phyloP scores from a whole-genome alignment of 2,113 vertebrate species.

The Perca fluviatilis region DNA sequence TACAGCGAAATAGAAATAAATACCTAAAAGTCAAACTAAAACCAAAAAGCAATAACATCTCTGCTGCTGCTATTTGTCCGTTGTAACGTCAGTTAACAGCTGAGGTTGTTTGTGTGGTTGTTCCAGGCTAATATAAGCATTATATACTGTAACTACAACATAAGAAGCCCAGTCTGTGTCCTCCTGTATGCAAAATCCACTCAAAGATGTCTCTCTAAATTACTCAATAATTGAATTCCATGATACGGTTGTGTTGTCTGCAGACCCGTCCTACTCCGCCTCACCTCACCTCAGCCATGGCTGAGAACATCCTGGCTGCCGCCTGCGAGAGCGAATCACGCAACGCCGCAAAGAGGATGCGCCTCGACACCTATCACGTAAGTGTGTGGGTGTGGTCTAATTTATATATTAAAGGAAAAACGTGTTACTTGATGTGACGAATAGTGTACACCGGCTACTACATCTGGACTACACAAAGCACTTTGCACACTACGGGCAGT shows the following conservation, averaged over 20 bases:
- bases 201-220: background rate
- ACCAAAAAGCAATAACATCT: too few species aligned
- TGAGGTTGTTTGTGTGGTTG: background rate
- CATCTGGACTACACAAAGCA: too few species aligned
- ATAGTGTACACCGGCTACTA: too few species aligned
- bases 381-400: slow-evolving; percentile 3
- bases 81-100: background rate
- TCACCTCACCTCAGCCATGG: slow-evolving; percentile 99
- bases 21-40: too few species aligned
- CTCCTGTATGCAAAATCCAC: background rate
- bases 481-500: too few species aligned
- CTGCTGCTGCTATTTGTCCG: background rate
- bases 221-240: background rate
- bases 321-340: slow-evolving; percentile 97
- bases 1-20: too few species aligned
- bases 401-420: background rate
- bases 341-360: slow-evolving; percentile 99
- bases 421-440: too few species aligned
- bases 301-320: slow-evolving; percentile 97
- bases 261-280: slow-evolving; percentile 88
- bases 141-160: background rate
- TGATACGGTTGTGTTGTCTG: background rate
- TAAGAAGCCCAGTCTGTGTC: background rate
- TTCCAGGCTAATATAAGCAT: background rate
- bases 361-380: slow-evolving; percentile 87